Conservation (phyloP, 1,140 invertebrate species). For the Drosophila novamexicana region DNA sequence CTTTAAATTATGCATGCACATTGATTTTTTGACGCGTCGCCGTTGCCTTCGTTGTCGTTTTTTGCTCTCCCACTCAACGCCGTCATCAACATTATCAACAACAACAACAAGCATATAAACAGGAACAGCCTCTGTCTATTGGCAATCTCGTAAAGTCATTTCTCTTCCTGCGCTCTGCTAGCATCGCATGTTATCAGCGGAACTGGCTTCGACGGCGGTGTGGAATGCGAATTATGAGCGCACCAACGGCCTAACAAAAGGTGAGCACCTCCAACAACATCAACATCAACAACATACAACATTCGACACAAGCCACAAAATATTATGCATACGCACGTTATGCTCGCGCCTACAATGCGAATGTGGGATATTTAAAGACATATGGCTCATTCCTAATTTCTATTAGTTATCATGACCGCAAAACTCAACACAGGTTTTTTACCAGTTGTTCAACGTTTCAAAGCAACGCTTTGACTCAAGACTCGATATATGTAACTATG, state of each 20-base stretch:
- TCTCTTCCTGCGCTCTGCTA: constrained; percentile 33
- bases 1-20: constrained; percentile 80
- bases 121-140: constrained; percentile 40
- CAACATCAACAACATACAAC: constrained; percentile 1
- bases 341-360: constrained; percentile 8
- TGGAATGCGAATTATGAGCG: constrained; percentile 79
- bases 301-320: constrained; percentile 16
- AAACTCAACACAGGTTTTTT: too few species aligned
- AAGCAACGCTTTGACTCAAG: too few species aligned
- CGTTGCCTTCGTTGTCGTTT: constrained; percentile 28
- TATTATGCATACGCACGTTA: constrained; percentile 45
- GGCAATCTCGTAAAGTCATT: constrained; percentile 53
- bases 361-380: constrained; percentile 36
- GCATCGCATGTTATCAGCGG: constrained; percentile 73
- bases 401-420: too few species aligned
- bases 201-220: constrained; percentile 73
- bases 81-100: constrained; percentile 40
- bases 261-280: constrained; percentile 42
- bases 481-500: too few species aligned
- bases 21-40: constrained; percentile 69
- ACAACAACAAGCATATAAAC: not conserved
- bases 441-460: too few species aligned
- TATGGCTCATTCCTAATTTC: not conserved
- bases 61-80: constrained; percentile 23
- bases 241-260: constrained; percentile 74